These are phyloP conservation scores for Ophioninae sp. DNA, from an alignment of 2,888 invertebrate species.

Conservation along the genomic window DNA sequence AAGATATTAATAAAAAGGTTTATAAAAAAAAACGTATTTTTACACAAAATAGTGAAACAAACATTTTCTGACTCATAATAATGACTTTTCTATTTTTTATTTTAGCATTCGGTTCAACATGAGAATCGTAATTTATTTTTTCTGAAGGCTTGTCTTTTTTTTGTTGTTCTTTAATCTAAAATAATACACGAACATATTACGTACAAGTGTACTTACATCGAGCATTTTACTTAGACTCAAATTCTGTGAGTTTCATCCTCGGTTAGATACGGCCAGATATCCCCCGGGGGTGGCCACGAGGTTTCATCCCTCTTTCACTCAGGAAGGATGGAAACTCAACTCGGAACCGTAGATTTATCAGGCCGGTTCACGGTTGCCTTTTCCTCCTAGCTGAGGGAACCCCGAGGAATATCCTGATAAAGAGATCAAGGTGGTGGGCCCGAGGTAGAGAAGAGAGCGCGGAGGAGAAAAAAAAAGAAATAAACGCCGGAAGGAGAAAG, in stretches of 20 bases:
- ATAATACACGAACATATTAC: background rate
- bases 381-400: conserved; percentile 33
- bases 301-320: conserved; percentile 55
- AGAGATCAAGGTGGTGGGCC: conserved; percentile 50
- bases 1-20: too few species aligned
- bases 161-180: too few species aligned
- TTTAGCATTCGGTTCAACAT: too few species aligned
- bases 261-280: conserved; percentile 37
- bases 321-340: conserved; percentile 52
- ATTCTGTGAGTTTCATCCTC: conserved; percentile 42
- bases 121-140: too few species aligned
- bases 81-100: too few species aligned
- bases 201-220: conserved; percentile 30
- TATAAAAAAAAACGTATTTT: too few species aligned
- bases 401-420: conserved; percentile 58
- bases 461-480: conserved; percentile 23
- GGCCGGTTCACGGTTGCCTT: conserved; percentile 19
- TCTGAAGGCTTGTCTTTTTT: too few species aligned
- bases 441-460: background rate
- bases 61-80: too few species aligned
- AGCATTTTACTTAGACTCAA: conserved; percentile 42
- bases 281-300: conserved; percentile 15
- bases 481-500: conserved; percentile 29
- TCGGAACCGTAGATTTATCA: conserved; percentile 58
- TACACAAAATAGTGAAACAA: too few species aligned